Percentiles rank a stretch among this genome's conserved stretches.
These are phyloP conservation scores for Onthophagus sagittarius DNA, from an alignment of 2,888 invertebrate species.

Conservation along the genomic window DNA sequence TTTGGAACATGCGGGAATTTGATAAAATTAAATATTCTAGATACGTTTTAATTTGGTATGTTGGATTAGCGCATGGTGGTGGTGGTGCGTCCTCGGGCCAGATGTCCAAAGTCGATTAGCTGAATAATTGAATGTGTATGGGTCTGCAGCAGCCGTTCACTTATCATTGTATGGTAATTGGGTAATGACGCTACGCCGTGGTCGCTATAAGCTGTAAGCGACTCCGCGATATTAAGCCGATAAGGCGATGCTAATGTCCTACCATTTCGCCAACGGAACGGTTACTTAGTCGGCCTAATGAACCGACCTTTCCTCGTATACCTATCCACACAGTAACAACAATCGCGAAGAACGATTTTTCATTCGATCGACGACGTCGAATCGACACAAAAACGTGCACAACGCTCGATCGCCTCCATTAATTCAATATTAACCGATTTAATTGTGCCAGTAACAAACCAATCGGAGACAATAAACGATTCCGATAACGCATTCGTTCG, in stretches of 20 bases:
- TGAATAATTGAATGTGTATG: conserved; percentile 9
- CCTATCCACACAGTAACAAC: not conserved
- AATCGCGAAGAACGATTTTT: not conserved
- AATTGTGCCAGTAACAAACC: not conserved
- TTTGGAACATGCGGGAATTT: not conserved
- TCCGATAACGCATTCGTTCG: not conserved
- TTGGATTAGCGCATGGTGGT: not conserved
- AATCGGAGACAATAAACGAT: not conserved
- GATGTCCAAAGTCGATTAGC: conserved; percentile 9
- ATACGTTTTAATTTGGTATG: not conserved
- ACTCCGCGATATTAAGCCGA: not conserved
- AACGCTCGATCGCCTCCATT: not conserved
- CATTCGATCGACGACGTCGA: not conserved
- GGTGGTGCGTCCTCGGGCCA: not conserved
- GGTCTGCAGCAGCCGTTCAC: not conserved
- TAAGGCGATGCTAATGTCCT: conserved; percentile 8
- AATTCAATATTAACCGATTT: not conserved
- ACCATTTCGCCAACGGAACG: conserved; percentile 1
- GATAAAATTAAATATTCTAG: not conserved
- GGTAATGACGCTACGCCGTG: not conserved
- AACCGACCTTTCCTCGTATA: conserved; percentile 1
- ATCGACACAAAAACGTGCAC: not conserved
- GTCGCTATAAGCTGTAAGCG: not conserved
- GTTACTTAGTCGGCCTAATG: not conserved
- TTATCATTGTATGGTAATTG: conserved; percentile 14